Conservation (phyloP, 1,140 invertebrate genomes). For the Copidosoma floridanum region DNA sequence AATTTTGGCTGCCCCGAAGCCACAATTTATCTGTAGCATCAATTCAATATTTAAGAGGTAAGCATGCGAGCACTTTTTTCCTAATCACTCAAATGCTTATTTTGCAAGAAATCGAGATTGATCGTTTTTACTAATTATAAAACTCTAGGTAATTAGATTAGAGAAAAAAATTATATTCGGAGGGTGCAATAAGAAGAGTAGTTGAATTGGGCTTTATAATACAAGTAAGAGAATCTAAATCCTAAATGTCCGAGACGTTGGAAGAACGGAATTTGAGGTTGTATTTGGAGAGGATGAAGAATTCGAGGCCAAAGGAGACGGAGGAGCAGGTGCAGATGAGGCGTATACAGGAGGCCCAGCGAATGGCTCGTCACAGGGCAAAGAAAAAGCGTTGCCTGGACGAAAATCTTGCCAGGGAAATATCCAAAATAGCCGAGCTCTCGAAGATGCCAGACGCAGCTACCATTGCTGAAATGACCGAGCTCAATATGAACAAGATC, state of each 20-base stretch:
- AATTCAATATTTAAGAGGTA: too few relatives aligned
- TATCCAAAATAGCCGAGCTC: constrained; percentile 53
- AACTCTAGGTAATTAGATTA: too few relatives aligned
- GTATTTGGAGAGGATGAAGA: constrained; percentile 52
- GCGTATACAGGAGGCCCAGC: constrained; percentile 54
- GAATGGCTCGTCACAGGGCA: constrained; percentile 53
- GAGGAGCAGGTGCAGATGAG: constrained; percentile 52
- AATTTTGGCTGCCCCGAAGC: too few relatives aligned
- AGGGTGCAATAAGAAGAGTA: too few relatives aligned
- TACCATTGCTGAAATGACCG: constrained; percentile 52
- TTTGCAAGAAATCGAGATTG: too few relatives aligned
- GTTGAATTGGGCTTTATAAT: too few relatives aligned
- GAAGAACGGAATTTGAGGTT: constrained; percentile 49
- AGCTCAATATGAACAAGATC: constrained; percentile 56
- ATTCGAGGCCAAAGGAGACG: constrained; percentile 43
- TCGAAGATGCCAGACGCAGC: constrained; percentile 53
- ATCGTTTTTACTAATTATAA: too few relatives aligned
- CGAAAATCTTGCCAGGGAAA: constrained; percentile 52
- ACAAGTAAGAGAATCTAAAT: too few relatives aligned
- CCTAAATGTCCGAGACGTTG: constrained; percentile 49
- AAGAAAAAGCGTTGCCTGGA: constrained; percentile 55
- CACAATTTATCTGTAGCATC: too few relatives aligned
- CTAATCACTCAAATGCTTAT: too few relatives aligned
- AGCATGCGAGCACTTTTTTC: too few relatives aligned
- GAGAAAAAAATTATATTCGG: too few relatives aligned